Conservation (phyloP, 2,797 vertebrate species). For the Phalanger gymnotis region DNA sequence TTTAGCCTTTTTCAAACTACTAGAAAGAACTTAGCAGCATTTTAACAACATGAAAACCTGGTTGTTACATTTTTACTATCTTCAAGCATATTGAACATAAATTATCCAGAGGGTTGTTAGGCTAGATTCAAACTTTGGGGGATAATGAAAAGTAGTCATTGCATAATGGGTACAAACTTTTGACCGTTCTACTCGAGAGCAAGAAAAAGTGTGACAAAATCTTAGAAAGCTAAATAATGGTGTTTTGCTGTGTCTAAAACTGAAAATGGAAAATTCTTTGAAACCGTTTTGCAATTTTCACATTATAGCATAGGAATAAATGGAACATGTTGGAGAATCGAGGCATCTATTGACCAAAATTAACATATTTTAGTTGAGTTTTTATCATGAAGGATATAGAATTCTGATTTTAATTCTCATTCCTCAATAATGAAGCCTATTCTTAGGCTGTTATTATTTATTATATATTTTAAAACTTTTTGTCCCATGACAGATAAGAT, state of each 20-base stretch:
- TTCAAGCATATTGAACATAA: conserved; percentile 16
- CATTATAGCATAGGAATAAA: conserved; percentile 5
- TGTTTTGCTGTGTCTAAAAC: neutral
- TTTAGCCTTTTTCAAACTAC: conserved; percentile 22
- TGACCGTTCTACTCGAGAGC: neutral
- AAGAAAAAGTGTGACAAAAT: conserved; percentile 7
- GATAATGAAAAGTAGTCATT: conserved; percentile 8
- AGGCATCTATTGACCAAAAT: neutral
- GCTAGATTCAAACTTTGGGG: neutral
- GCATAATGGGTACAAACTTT: neutral
- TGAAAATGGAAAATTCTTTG: conserved; percentile 23
- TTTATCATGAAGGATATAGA: conserved; percentile 28
- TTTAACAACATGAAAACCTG: neutral
- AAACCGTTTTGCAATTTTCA: neutral
- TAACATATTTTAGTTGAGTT: conserved; percentile 56
- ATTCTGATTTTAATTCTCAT: conserved; percentile 55
- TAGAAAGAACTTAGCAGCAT: neutral
- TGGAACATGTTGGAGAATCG: neutral
- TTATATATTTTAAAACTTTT: neutral
- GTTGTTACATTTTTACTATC: conserved; percentile 19
- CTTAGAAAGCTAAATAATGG: neutral
- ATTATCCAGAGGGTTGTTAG: neutral
- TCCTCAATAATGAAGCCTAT: conserved; percentile 47
- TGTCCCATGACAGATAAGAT: neutral
- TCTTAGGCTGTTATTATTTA: conserved; percentile 37